Percentiles rank a stretch among this genome's conserved stretches.
These are phyloP conservation scores for Fragum sueziense DNA, from an alignment of 2,888 invertebrate species.

Conservation along the genomic window DNA sequence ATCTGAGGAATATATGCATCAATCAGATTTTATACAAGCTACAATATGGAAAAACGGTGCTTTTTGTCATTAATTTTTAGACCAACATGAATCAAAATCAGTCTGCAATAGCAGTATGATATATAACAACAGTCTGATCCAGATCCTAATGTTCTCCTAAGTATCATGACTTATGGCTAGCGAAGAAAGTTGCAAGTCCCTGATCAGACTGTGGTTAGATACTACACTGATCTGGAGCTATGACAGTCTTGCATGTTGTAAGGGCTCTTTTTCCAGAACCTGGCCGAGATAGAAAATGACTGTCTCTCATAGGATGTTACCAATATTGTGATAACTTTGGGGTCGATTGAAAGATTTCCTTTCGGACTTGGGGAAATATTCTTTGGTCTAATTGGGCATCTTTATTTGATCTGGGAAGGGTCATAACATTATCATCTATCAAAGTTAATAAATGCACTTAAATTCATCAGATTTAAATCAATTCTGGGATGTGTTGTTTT, in stretches of 20 bases:
- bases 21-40: slow-evolving; percentile 22
- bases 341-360: slow-evolving; percentile 11
- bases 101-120: too few species aligned
- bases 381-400: slow-evolving; percentile 21
- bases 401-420: slow-evolving; percentile 36
- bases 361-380: neutral
- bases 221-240: too few species aligned
- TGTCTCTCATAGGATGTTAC: slow-evolving; percentile 15
- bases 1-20: slow-evolving; percentile 22
- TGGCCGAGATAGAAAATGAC: slow-evolving; percentile 22
- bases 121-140: too few species aligned
- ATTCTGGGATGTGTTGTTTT: slow-evolving; percentile 33
- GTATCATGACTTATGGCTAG: too few species aligned
- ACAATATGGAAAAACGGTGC: too few species aligned
- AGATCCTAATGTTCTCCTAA: too few species aligned
- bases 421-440: slow-evolving; percentile 35
- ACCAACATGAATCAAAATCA: too few species aligned
- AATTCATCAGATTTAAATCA: slow-evolving; percentile 58
- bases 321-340: slow-evolving; percentile 21
- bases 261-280: too few species aligned
- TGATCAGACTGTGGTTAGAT: too few species aligned
- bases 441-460: slow-evolving; percentile 49
- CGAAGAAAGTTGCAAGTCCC: too few species aligned
- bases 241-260: too few species aligned
- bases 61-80: too few species aligned